Base-by-base conservation (phyloP, 2,113 vertebrate species). In the Cyanoliseus patagonus region DNA sequence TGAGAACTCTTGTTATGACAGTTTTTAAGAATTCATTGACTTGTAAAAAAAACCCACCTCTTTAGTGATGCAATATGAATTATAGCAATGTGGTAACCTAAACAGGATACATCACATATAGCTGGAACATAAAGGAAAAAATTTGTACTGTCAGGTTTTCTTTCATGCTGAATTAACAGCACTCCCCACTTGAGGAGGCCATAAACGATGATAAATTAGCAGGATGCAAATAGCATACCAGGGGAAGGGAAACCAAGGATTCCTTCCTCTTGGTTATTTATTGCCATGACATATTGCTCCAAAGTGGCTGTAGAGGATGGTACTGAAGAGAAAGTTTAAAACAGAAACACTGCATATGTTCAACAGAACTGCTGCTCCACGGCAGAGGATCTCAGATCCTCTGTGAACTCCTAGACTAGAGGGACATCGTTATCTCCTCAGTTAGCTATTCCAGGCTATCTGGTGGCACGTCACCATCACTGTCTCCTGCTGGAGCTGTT, bases 381-480 rank as follows among this genome's bases (percentile, higher is more conserved):
- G 69, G 31, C 49, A 77, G 63, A 57, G 18, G 35, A 12, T 37
- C 41, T 87, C 22, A 23, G 31, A 49, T 24, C 8, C 33, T 59
- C 30, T 67, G 6, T 55, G 28, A 55, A 23, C 25, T 37, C 23
- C 55, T 76, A 39, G 18, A 28, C 55, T 66, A 61, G 30, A 52
- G 23, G 24, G 28, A 47, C 13, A 20, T 57, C 4, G 13, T 13
- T 59, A 35, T n/a, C 44, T 83, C 69, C 52, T 67, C n/a, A 79
- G 33, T 22, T 52, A 62, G 72, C 23, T 69, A 22, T 64, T 73
- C 41, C 12, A 44, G 42, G 37, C 25, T 59, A 3, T 53, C 18
- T 33, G 25, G 23, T 64, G 63, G 4, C 51, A 74, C 0, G 1
- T 52, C 7, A 3, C 22, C 6, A 2, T 66, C 39, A 20, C 22